Evolutionary conservation across 1,140 invertebrate species (phyloP).

Genomic region (Ectropis grisescens): DNA sequence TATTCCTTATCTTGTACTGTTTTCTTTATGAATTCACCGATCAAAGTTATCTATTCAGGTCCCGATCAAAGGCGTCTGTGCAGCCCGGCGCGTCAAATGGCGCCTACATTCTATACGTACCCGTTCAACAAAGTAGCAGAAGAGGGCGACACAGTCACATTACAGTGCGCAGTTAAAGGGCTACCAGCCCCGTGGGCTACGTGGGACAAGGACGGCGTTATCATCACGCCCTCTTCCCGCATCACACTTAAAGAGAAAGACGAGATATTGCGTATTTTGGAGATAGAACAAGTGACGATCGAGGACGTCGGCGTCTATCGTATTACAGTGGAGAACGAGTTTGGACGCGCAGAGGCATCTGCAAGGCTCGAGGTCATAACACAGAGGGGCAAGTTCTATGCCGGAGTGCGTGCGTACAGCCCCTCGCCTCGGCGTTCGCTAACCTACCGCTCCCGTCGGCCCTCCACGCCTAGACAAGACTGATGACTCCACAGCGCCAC

Average conservation of each 20-base stretch:
- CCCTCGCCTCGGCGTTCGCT: slow-evolving; percentile 34
- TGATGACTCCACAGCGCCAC: slow-evolving; percentile 17
- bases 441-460: slow-evolving; percentile 23
- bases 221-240: slow-evolving; percentile 75
- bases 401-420: slow-evolving; percentile 37
- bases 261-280: slow-evolving; percentile 81
- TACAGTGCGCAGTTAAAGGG: slow-evolving; percentile 84
- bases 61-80: slow-evolving; percentile 33
- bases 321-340: slow-evolving; percentile 85
- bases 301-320: slow-evolving; percentile 87
- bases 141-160: slow-evolving; percentile 79
- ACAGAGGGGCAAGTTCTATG: slow-evolving; percentile 48
- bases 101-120: slow-evolving; percentile 89
- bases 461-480: slow-evolving; percentile 45
- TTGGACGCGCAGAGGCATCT: slow-evolving; percentile 83
- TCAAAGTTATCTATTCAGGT: too few relatives aligned
- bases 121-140: slow-evolving; percentile 88
- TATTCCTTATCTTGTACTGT: too few relatives aligned
- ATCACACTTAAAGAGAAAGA: slow-evolving; percentile 81
- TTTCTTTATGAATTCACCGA: too few relatives aligned
- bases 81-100: slow-evolving; percentile 40
- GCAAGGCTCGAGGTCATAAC: slow-evolving; percentile 84
- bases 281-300: slow-evolving; percentile 81
- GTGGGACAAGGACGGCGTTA: slow-evolving; percentile 84
- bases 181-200: slow-evolving; percentile 82